These are phyloP conservation scores for Cygnus atratus DNA, from an alignment of 2,113 vertebrate species.

Conservation along the genomic window DNA sequence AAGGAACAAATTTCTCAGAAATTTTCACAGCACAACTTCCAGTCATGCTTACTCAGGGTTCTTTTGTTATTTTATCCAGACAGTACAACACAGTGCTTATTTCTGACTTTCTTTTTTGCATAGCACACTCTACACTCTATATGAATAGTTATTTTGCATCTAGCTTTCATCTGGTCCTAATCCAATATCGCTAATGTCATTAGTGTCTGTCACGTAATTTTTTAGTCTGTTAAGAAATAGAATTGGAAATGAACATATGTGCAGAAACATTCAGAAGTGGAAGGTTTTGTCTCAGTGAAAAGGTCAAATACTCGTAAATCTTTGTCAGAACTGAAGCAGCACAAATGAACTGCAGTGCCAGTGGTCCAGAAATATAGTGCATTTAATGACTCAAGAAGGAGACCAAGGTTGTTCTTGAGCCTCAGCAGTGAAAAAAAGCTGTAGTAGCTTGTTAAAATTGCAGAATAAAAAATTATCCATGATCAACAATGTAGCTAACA, in stretches of 20 bases:
- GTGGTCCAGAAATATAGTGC: background rate
- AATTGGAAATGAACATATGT: constrained; percentile 2
- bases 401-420: background rate
- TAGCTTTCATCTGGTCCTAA: constrained; percentile 3
- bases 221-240: constrained; percentile 14
- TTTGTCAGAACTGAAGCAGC: background rate
- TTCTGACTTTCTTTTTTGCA: background rate
- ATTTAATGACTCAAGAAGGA: constrained; percentile 17
- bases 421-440: background rate
- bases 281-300: background rate
- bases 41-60: background rate
- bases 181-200: background rate
- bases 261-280: constrained; percentile 2
- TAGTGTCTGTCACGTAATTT: constrained; percentile 30
- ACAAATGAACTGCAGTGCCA: constrained; percentile 4
- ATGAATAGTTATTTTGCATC: background rate
- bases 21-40: background rate
- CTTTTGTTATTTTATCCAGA: background rate
- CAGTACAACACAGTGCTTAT: background rate
- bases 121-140: no score
- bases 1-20: background rate
- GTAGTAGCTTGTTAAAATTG: background rate
- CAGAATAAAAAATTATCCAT: background rate
- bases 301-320: constrained; percentile 46
- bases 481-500: background rate